Evolutionary conservation across 2,113 vertebrate genomes (phyloP), one percentile per base, ranked within the genome.

Genomic region (Chitala chitala): DNA sequence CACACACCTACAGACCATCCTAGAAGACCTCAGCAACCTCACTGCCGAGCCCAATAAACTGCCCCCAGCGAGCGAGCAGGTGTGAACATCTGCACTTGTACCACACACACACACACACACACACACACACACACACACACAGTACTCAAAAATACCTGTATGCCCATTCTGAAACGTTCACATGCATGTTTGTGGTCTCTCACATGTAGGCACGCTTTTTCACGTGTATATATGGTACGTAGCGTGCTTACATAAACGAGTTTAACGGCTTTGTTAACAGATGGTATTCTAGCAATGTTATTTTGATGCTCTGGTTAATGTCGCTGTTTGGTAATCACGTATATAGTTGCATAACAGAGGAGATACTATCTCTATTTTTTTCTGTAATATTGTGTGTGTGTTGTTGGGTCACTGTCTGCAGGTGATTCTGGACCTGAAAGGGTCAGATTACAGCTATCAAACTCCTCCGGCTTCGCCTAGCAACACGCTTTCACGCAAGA

Each of bases 371-470:
- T 2, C 64, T 22, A 4, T 33, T 1, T 3, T 68, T 20, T 12
- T 29, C 38, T 29, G 44, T 59, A 40, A 17, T 0, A 17, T 13
- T 50, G 13, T 50, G n/a, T 50, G 7, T 42, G 10, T 44, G 8
- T 64, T 13, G 46, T 7, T 48, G 38, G 55, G 5, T 73, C 26
- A 46, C 4, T 63, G 38, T 53, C 10, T 78, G 12, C 81, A 93
- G 92, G 92, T 93, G 76, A 92, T 93, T 77, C 74, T 89, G 78
- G 92, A 93, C 77, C 82, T 93, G 68, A 93, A 93, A 74, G 86
- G 89, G 64, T 92, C 92, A 0, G 92, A 93, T 51, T 93, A 90
- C 82, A 80, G 82, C 5, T 93, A 91, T 50, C 92, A 93, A 86
- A 93, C 92, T 0, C 92, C 92, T 2, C 92, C 92, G 3, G 89